phyloP scores from a whole-genome alignment of 2,888 invertebrate genomes.

The Agrotis exclamationis region DNA sequence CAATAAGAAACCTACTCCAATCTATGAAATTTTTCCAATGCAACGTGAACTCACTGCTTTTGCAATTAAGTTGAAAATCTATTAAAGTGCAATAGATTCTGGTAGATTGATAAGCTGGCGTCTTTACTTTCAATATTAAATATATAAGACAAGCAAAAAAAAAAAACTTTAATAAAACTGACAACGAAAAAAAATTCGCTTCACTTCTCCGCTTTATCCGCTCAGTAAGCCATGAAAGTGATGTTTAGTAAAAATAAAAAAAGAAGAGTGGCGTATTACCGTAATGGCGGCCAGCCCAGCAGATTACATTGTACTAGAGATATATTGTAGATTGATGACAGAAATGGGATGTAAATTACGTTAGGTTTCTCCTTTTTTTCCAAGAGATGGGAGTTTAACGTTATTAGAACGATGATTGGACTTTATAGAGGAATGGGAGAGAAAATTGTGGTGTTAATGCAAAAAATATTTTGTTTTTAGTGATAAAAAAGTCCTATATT shows the following conservation, averaged over 20 bases:
- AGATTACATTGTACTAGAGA: slow-evolving; percentile 61
- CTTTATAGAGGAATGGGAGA: slow-evolving; percentile 23
- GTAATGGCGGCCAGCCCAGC: slow-evolving; percentile 49
- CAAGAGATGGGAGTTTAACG: slow-evolving; percentile 53
- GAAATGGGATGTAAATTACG: slow-evolving; percentile 61
- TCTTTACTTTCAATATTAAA: too few relatives aligned
- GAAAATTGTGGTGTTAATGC: not conserved
- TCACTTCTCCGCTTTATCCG: slow-evolving; percentile 37
- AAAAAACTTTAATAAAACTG: not conserved
- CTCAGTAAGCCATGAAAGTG: slow-evolving; percentile 58
- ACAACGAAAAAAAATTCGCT: slow-evolving; percentile 9
- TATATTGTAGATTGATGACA: slow-evolving; percentile 57
- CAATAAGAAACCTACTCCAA: too few relatives aligned
- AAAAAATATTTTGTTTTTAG: not conserved
- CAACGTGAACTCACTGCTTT: too few relatives aligned
- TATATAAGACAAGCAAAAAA: too few relatives aligned
- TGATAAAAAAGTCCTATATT: not conserved
- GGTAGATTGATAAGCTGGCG: too few relatives aligned
- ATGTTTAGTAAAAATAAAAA: slow-evolving; percentile 60
- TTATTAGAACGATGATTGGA: slow-evolving; percentile 47
- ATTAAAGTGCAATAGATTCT: too few relatives aligned
- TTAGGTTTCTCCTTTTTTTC: slow-evolving; percentile 49
- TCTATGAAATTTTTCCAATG: too few relatives aligned
- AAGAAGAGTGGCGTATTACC: slow-evolving; percentile 49
- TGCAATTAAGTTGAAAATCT: too few relatives aligned